phyloP scores from a whole-genome alignment of 2,113 vertebrate species.

The Alligator sinensis region DNA sequence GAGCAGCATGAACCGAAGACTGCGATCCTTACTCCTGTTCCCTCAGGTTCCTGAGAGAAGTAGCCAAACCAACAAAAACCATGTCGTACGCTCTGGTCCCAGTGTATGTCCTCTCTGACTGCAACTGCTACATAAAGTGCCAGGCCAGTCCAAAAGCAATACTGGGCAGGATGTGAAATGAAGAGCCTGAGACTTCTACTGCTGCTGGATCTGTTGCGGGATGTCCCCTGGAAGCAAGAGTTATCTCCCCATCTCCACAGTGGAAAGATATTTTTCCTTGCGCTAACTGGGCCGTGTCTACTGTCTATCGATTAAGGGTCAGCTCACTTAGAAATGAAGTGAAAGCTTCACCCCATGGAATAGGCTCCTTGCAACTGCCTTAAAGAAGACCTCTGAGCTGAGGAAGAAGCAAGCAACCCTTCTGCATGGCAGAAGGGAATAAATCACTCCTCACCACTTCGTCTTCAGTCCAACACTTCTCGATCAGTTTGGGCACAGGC shows the following conservation, averaged over 20 bases:
- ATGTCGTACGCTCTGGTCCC: not conserved
- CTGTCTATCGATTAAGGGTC: fast-evolving
- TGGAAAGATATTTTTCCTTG: not conserved
- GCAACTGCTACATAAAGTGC: not conserved
- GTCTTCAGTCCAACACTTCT: slow-evolving; percentile 99
- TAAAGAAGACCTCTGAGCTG: not conserved
- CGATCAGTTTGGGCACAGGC: slow-evolving; percentile 96
- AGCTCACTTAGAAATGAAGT: too few species aligned
- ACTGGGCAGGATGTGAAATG: not conserved
- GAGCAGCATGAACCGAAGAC: not conserved
- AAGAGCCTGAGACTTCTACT: not conserved
- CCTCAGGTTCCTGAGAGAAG: not conserved
- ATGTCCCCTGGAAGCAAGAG: not conserved
- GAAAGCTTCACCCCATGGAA: not conserved
- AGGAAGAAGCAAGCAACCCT: not conserved
- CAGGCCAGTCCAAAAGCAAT: not conserved
- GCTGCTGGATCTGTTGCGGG: not conserved
- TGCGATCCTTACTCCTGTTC: not conserved
- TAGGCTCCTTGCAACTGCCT: not conserved
- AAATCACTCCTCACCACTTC: slow-evolving; percentile 91
- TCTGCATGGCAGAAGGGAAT: slow-evolving; percentile 11
- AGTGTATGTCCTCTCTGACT: not conserved
- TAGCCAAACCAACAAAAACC: not conserved
- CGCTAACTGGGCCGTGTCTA: not conserved
- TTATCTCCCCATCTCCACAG: not conserved